These are phyloP conservation scores for Elgaria multicarinata DNA, from an alignment of 2,113 vertebrate genomes.

Conservation along the genomic window DNA sequence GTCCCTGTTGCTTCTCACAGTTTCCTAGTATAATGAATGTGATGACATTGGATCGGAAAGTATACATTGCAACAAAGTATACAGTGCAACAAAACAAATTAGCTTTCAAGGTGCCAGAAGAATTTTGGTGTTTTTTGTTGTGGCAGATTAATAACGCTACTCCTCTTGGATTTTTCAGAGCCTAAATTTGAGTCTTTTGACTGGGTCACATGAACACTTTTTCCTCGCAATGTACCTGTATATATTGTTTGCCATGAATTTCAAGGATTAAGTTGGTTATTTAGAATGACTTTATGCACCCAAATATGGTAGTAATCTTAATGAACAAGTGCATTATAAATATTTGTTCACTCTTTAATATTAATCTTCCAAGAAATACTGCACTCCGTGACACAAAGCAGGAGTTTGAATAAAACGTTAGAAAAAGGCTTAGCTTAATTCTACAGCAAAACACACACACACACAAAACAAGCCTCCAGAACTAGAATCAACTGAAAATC, in stretches of 20 bases:
- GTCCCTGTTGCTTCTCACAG: background rate
- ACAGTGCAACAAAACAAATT: background rate
- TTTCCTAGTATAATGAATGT: background rate
- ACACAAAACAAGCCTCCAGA: constrained; percentile 8
- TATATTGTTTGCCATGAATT: background rate
- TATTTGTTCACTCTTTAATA: background rate
- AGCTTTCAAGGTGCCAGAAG: background rate
- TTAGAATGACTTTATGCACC: background rate
- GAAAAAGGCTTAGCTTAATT: too few relatives aligned
- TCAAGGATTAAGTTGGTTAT: too few relatives aligned
- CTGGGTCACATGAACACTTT: background rate
- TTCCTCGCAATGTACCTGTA: background rate
- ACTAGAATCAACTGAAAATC: constrained; percentile 24
- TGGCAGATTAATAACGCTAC: background rate
- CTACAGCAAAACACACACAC: too few relatives aligned
- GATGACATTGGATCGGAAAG: background rate
- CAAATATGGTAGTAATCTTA: background rate
- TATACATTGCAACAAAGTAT: too few relatives aligned
- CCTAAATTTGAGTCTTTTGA: background rate
- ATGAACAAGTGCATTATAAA: background rate
- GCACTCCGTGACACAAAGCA: background rate
- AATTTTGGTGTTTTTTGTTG: background rate
- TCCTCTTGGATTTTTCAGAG: background rate
- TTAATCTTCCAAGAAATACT: background rate
- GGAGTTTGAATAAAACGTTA: constrained; percentile 6